phyloP scores from a whole-genome alignment of 1,140 invertebrate genomes.

The Philotrypesis tridentata region DNA sequence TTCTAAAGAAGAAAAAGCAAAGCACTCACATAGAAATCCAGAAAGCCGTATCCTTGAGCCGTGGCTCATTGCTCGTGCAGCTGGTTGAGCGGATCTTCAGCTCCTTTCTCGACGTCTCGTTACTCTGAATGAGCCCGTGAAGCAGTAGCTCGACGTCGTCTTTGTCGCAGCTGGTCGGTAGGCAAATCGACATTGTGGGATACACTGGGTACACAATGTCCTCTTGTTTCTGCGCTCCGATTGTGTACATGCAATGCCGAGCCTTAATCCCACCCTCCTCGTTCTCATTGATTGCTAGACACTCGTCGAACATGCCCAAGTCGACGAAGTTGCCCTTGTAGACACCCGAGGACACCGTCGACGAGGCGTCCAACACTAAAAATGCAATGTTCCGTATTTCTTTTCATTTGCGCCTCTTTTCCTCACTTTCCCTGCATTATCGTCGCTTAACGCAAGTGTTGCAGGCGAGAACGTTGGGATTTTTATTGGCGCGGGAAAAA shows the following conservation, averaged over 20 bases:
- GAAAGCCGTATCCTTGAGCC: not conserved
- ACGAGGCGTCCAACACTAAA: slow-evolving; percentile 66
- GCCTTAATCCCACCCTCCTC: slow-evolving; percentile 30
- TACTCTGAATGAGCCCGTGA: not conserved
- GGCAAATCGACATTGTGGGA: slow-evolving; percentile 49
- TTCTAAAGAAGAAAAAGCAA: no score
- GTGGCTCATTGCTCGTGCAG: not conserved
- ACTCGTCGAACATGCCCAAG: slow-evolving; percentile 65
- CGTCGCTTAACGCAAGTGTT: no score
- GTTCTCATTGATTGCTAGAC: slow-evolving; percentile 47
- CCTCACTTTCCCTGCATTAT: no score
- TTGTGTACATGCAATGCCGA: slow-evolving; percentile 52
- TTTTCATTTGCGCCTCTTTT: no score
- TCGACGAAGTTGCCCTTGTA: slow-evolving; percentile 59
- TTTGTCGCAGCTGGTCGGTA: slow-evolving; percentile 47
- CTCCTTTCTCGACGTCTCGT: not conserved
- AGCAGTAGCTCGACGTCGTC: slow-evolving; percentile 19
- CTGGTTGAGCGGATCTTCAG: not conserved
- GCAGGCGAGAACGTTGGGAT: no score
- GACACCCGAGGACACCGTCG: slow-evolving; percentile 63
- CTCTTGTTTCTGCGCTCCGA: not conserved
- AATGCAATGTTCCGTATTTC: slow-evolving; percentile 23
- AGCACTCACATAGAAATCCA: not conserved
- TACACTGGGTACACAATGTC: not conserved
- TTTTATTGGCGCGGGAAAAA: no score